A percentile compares a stretch with the other conserved stretches of the same genome.
Conservation (phyloP, 2,888 invertebrate species). For the Temnothorax ravouxi region DNA sequence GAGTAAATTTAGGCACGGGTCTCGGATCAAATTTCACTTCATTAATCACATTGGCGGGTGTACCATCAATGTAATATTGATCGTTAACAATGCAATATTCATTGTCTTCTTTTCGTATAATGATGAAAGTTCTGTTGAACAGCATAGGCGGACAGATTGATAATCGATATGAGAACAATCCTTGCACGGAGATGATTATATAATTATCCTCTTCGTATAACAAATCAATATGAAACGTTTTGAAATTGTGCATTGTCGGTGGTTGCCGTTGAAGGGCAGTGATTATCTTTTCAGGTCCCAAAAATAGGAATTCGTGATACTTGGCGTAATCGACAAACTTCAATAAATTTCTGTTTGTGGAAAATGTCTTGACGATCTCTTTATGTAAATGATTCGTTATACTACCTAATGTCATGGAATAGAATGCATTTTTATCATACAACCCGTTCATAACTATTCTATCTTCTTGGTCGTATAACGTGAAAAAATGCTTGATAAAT, state of each 20-base stretch:
- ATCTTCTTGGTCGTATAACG: slow-evolving; percentile 83
- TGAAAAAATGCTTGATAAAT: slow-evolving; percentile 83
- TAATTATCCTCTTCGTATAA: slow-evolving; percentile 76
- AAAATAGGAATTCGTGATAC: slow-evolving; percentile 82
- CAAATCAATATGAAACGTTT: slow-evolving; percentile 81
- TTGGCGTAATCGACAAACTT: slow-evolving; percentile 85
- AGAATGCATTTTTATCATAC: slow-evolving; percentile 82
- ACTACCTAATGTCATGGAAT: slow-evolving; percentile 83
- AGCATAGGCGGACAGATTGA: slow-evolving; percentile 76
- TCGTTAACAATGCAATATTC: slow-evolving; percentile 84
- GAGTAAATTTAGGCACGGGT: slow-evolving; percentile 74
- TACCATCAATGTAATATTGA: slow-evolving; percentile 82
- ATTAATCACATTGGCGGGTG: slow-evolving; percentile 67
- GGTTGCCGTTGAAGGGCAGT: slow-evolving; percentile 80
- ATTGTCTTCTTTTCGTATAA: slow-evolving; percentile 81
- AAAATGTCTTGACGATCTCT: slow-evolving; percentile 81
- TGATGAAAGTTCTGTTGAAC: slow-evolving; percentile 82
- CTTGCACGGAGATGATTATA: slow-evolving; percentile 81
- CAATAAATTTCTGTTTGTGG: slow-evolving; percentile 82
- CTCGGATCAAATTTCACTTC: slow-evolving; percentile 68
- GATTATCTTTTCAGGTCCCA: slow-evolving; percentile 84
- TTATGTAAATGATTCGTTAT: slow-evolving; percentile 80
- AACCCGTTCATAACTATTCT: slow-evolving; percentile 82
- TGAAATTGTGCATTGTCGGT: slow-evolving; percentile 81
- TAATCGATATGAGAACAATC: slow-evolving; percentile 81